Percentiles rank a stretch among this genome's conserved stretches.
Evolutionary conservation across 2,113 vertebrate genomes (phyloP).

Genomic region (Boleophthalmus pectinirostris): DNA sequence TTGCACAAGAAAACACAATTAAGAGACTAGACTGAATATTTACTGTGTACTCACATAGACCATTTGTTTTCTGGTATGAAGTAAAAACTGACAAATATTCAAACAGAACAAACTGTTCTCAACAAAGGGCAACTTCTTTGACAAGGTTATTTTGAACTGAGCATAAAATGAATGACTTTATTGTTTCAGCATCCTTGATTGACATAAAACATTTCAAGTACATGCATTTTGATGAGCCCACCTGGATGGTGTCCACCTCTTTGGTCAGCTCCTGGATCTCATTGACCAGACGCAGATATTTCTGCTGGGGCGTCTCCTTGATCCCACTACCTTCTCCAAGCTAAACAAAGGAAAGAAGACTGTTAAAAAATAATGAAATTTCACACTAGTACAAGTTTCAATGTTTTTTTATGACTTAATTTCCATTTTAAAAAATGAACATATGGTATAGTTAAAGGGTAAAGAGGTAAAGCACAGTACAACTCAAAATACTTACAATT

Average conservation of each 20-base stretch:
- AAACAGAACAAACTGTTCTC: background rate
- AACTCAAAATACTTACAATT: constrained; percentile 79
- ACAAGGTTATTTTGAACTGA: background rate
- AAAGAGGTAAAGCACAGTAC: background rate
- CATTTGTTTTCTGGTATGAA: background rate
- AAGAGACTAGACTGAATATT: background rate
- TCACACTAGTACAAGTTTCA: background rate
- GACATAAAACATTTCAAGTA: background rate
- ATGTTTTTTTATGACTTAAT: background rate
- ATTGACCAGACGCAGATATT: constrained; percentile 90
- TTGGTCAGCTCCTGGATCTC: constrained; percentile 91
- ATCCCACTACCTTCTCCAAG: constrained; percentile 87
- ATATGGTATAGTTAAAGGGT: background rate
- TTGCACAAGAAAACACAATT: background rate
- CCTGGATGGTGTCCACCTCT: constrained; percentile 92
- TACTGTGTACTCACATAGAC: background rate
- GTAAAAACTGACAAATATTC: background rate
- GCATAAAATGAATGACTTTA: background rate
- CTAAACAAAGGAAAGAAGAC: constrained; percentile 58
- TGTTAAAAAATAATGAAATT: constrained; percentile 12
- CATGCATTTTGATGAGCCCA: constrained; percentile 39
- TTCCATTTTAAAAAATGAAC: background rate
- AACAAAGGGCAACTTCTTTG: background rate
- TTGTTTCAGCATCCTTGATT: background rate
- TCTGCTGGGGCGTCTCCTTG: constrained; percentile 94